A percentile compares a stretch with the other conserved stretches of the same genome.
Evolutionary conservation across 2,113 vertebrate species (phyloP).

Genomic region (Tragulus kanchil): DNA sequence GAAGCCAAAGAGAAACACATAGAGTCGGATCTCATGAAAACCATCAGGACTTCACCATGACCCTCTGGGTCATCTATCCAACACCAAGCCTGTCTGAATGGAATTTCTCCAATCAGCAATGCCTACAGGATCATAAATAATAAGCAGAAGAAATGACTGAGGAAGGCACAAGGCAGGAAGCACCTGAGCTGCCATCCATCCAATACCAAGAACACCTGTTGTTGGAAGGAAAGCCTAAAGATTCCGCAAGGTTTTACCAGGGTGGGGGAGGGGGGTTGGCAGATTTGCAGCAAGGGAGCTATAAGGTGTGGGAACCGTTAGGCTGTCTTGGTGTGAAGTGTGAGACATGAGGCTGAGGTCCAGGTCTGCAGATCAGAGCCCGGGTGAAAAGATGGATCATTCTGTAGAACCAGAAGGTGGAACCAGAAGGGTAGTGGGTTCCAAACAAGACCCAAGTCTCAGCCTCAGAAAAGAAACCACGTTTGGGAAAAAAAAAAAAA

Average conservation of each 20-base stretch:
- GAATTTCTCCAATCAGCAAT: not conserved
- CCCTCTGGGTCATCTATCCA: not conserved
- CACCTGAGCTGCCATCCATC: not conserved
- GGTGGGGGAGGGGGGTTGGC: not conserved
- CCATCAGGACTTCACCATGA: not conserved
- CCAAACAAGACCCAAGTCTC: not conserved
- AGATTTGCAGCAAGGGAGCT: not conserved
- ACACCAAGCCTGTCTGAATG: not conserved
- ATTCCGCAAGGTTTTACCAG: not conserved
- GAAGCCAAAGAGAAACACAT: not conserved
- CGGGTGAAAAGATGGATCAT: not conserved
- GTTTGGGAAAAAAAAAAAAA: not conserved
- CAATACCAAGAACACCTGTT: conserved; percentile 46
- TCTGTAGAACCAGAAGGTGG: not conserved
- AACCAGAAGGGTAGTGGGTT: not conserved
- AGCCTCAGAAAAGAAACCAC: not conserved
- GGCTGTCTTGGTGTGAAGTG: not conserved
- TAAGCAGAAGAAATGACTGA: not conserved
- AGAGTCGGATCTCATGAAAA: not conserved
- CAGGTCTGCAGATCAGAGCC: not conserved
- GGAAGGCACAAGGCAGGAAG: not conserved
- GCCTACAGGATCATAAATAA: not conserved
- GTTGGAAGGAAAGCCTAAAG: not conserved
- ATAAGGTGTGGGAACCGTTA: not conserved
- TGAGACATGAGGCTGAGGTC: not conserved